Evolutionary conservation across 2,113 vertebrate genomes (phyloP).

Genomic region (Gnathonemus echidnorhynchus): DNA sequence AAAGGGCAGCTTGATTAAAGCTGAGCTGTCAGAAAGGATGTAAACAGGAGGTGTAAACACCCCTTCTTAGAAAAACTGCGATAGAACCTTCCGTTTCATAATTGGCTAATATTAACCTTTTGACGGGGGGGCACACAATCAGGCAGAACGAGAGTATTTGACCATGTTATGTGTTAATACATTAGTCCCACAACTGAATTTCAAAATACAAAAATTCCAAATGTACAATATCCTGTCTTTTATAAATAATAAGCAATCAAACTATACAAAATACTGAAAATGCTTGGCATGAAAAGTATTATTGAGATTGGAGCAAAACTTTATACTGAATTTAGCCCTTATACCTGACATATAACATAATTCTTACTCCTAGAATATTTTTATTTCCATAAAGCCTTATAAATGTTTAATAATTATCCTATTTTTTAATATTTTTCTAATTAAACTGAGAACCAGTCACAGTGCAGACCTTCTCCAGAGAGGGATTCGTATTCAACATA

Average conservation of each 20-base stretch:
- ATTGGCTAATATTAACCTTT: not conserved
- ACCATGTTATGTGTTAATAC: not conserved
- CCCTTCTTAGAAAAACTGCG: not conserved
- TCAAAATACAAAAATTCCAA: not conserved
- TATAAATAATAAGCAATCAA: not conserved
- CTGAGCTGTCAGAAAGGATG: not conserved
- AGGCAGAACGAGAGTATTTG: not conserved
- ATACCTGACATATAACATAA: not conserved
- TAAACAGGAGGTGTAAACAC: not conserved
- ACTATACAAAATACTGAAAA: not conserved
- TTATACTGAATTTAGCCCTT: not conserved
- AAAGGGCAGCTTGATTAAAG: not conserved
- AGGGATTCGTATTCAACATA: not conserved
- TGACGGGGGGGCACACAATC: not conserved
- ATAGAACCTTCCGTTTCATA: not conserved
- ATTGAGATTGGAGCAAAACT: not conserved
- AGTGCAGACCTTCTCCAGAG: not conserved
- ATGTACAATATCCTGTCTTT: not conserved
- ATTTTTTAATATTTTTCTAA: not conserved
- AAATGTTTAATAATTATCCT: not conserved
- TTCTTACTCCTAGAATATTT: not conserved
- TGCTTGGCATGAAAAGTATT: not conserved
- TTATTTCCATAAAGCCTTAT: not conserved
- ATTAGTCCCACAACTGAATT: not conserved
- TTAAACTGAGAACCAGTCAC: not conserved